Conservation (phyloP, 2,888 invertebrate species). For the Meganola albula region DNA sequence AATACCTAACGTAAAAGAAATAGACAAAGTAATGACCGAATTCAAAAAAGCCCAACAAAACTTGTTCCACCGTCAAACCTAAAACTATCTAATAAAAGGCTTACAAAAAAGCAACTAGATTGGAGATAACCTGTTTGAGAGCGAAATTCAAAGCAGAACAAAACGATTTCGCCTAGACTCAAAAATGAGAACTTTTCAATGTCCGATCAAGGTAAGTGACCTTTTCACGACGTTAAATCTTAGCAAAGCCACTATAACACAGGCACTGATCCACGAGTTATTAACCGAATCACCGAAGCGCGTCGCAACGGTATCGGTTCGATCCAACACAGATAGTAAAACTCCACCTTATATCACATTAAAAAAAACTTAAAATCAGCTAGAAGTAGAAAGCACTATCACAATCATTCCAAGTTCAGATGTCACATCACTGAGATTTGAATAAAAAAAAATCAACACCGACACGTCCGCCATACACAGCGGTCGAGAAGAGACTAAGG, state of each 20-base stretch:
- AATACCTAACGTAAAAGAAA: constrained; percentile 4
- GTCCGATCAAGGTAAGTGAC: constrained; percentile 70
- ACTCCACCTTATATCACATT: constrained; percentile 37
- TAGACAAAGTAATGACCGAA: constrained; percentile 31
- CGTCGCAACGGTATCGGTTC: constrained; percentile 62
- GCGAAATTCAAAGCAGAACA: constrained; percentile 31
- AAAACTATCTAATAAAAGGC: constrained; percentile 15
- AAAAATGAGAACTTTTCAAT: constrained; percentile 27
- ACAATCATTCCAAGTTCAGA: constrained; percentile 33
- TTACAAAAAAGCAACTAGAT: constrained; percentile 15
- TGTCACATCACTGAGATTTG: constrained; percentile 45
- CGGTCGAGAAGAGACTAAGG: constrained; percentile 57
- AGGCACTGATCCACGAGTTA: constrained; percentile 63
- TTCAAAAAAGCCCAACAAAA: constrained; percentile 27
- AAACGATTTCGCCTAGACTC: constrained; percentile 16
- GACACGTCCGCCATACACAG: constrained; percentile 43
- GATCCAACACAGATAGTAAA: constrained; percentile 41
- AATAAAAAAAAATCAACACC: constrained; percentile 18
- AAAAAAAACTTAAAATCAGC: constrained; percentile 39
- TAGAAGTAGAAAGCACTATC: constrained; percentile 31
- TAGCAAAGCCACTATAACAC: constrained; percentile 61
- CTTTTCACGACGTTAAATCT: constrained; percentile 67
- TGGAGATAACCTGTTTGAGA: constrained; percentile 32
- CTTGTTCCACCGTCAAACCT: constrained; percentile 31
- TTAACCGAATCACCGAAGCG: constrained; percentile 69